These are phyloP conservation scores for Cyanoramphus novaezelandiae DNA, from an alignment of 2,113 vertebrate species.

Conservation along the genomic window DNA sequence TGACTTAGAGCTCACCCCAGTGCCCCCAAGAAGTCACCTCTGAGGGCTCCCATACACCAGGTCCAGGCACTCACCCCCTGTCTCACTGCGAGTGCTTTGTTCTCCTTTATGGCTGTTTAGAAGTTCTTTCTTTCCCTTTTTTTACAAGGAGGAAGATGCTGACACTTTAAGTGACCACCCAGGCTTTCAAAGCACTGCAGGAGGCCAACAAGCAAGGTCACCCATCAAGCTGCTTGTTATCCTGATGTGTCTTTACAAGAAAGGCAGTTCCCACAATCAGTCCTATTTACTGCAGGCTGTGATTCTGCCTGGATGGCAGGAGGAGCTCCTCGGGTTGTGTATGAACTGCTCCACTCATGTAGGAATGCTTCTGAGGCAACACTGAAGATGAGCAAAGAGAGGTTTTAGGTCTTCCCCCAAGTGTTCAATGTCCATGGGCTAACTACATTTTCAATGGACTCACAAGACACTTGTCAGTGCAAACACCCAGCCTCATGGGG, in stretches of 20 bases:
- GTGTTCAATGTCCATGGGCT: background rate
- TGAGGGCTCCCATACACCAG: background rate
- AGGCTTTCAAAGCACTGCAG: conserved; percentile 39
- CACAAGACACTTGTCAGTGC: accelerated
- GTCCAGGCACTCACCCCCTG: background rate
- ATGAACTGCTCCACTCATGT: background rate
- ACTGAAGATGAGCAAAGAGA: background rate
- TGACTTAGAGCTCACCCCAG: background rate
- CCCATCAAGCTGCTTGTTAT: conserved; percentile 28
- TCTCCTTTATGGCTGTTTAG: background rate
- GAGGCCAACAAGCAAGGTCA: conserved; percentile 25
- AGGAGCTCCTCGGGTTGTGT: background rate
- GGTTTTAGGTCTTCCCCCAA: background rate
- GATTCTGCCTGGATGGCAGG: conserved; percentile 9
- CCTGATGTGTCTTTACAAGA: background rate
- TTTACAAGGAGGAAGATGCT: background rate
- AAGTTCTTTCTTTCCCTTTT: background rate
- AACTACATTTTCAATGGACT: background rate
- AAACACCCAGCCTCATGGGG: background rate
- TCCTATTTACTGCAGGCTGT: background rate
- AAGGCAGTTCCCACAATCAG: conserved; percentile 35
- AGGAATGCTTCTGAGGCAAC: background rate
- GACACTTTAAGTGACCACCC: conserved; percentile 43
- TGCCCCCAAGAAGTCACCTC: background rate
- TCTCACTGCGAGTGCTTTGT: background rate